phyloP scores from a whole-genome alignment of 2,113 vertebrate genomes.

The Tragelaphus scriptus region DNA sequence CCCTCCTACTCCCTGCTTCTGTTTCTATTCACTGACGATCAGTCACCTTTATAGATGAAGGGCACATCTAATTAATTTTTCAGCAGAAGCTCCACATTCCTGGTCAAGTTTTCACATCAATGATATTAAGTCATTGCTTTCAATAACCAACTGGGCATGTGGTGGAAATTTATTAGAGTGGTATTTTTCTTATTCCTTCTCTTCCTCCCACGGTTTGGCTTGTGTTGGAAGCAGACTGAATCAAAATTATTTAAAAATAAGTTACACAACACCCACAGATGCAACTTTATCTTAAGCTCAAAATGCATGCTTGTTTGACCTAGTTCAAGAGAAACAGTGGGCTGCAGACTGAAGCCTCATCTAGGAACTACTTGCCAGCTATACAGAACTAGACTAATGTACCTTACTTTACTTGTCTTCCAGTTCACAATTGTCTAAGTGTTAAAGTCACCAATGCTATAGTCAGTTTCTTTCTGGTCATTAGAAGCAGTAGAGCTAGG shows the following conservation, averaged over 20 bases:
- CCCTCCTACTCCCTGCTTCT: accelerated
- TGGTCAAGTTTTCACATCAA: neutral
- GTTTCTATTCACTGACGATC: neutral
- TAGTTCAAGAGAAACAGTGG: neutral
- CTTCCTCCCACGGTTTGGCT: neutral
- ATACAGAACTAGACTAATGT: neutral
- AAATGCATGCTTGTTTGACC: neutral
- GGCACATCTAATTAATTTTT: neutral
- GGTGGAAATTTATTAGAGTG: neutral
- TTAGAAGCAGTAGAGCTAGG: neutral
- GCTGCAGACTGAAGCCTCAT: neutral
- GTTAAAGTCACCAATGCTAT: no score
- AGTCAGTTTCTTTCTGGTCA: neutral
- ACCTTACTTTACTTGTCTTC: neutral
- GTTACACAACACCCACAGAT: neutral
- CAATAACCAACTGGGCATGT: neutral
- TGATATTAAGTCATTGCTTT: neutral
- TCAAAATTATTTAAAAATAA: neutral
- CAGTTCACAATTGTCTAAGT: neutral
- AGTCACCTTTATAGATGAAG: neutral
- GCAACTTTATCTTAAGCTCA: neutral
- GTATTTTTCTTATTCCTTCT: neutral
- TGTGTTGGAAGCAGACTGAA: neutral
- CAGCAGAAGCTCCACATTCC: neutral
- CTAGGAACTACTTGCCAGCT: neutral